phyloP scores from a whole-genome alignment of 2,113 vertebrate species.

The Uria aalge region DNA sequence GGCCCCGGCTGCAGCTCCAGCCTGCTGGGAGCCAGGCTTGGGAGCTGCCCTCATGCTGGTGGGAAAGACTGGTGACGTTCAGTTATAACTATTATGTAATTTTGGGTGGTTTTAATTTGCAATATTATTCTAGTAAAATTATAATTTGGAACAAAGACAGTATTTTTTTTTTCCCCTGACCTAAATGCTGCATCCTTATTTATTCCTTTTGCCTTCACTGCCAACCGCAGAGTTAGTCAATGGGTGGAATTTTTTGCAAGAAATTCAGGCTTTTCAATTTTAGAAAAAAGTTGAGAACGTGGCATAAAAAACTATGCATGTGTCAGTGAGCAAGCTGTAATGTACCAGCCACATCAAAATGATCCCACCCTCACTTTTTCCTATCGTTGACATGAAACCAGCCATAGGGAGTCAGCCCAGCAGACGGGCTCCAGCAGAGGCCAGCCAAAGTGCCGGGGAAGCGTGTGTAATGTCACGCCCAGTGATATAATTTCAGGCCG shows the following conservation, averaged over 20 bases:
- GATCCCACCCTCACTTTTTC: background rate
- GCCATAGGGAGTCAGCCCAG: background rate
- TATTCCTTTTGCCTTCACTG: background rate
- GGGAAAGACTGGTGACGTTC: background rate
- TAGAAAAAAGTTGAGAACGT: constrained; percentile 3
- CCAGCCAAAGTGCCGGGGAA: background rate
- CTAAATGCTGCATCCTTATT: constrained; percentile 7
- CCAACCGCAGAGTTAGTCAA: constrained; percentile 46
- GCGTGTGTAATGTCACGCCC: background rate
- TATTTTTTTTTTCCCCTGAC: background rate
- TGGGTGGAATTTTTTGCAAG: constrained; percentile 27
- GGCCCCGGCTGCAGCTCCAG: background rate
- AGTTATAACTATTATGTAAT: background rate
- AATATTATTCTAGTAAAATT: background rate
- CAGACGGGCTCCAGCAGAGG: background rate
- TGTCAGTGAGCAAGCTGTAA: background rate
- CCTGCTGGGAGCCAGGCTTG: background rate
- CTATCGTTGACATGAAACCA: background rate
- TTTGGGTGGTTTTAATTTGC: background rate
- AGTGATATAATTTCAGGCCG: background rate
- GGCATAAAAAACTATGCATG: background rate
- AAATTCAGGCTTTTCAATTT: constrained; percentile 31
- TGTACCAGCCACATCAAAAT: background rate
- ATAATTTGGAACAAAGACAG: background rate
- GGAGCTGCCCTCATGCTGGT: background rate